phyloP scores from a whole-genome alignment of 2,113 vertebrate genomes.

The Orthochromis malagaraziensis region DNA sequence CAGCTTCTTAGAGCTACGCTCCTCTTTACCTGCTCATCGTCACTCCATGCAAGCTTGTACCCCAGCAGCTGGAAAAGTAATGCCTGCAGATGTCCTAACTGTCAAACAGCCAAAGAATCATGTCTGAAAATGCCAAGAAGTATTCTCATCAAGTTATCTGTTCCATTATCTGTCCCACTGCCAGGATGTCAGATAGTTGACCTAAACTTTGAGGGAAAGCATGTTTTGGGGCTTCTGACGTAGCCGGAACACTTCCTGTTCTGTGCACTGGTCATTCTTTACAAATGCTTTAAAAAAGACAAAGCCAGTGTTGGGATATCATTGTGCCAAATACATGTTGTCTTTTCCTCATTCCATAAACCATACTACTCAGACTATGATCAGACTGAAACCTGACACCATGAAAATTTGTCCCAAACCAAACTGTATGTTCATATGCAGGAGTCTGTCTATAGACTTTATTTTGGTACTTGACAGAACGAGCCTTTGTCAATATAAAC shows the following conservation, averaged over 20 bases:
- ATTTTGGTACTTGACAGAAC: neutral
- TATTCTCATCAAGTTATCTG: neutral
- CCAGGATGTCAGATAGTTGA: neutral
- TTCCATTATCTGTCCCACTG: neutral
- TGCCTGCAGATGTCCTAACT: neutral
- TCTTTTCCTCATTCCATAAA: neutral
- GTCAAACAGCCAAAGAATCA: neutral
- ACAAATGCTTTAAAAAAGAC: neutral
- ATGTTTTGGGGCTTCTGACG: neutral
- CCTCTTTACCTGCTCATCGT: neutral
- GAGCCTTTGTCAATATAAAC: neutral
- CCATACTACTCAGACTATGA: neutral
- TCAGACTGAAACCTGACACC: neutral
- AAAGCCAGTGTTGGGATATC: neutral
- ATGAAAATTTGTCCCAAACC: neutral
- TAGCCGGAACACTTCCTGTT: neutral
- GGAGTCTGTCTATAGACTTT: neutral
- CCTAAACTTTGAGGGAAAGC: neutral
- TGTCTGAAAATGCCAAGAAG: neutral
- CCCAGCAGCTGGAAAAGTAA: neutral
- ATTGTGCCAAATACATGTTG: neutral
- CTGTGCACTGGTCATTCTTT: neutral
- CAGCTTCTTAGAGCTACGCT: neutral
- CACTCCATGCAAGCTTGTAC: accelerated
- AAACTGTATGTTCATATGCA: neutral